Evolutionary conservation across 2,888 invertebrate species (phyloP), one percentile per base, ranked within the genome.

Genomic region (Unio pictorum): DNA sequence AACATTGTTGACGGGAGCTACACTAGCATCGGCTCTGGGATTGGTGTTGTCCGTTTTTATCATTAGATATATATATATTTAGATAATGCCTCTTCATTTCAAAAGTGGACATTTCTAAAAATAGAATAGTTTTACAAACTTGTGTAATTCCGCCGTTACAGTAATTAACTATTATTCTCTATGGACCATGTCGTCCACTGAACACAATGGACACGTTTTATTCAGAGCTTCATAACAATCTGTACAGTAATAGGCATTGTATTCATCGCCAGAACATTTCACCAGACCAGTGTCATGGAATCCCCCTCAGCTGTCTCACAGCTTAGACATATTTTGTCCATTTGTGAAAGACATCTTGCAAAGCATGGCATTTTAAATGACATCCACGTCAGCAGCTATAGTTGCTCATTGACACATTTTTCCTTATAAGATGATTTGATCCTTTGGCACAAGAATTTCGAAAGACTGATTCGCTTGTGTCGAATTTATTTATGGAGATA

Each of bases 401-500:
- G 71, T 18, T 68, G 69, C n/a, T 78, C 70, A 15, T 74, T 74
- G 1, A 79, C 68, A 11, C 67, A 66, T n/a, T 69, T 61, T 59
- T 78, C 76, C 56, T 78, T 80, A 34, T 71, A 70, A 15, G 73
- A 45, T 8, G 76, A 72, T 11, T 70, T 68, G 11, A 81, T 68
- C 45, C 72, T 74, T n/a, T 81, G 73, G 18, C 73, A 74, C 11
- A 79, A 26, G 62, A 75, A 76, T 55, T 70, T 73, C 8, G 75
- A 62, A 23, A 81, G 65, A 3, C 78, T 75, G 54, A 75, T 69
- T 23, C 81, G 71, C 54, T 71, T 75, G 66, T 76, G 75, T 23
- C 76, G 72, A 28, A 81, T 79, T 56, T 74, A 75, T 68, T 79
- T 78, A 55, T 81, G 79, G 3, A 81, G 74, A 57, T 73, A 79